Conservation (phyloP, 1,140 invertebrate species). For the Cydia fagiglandana region DNA sequence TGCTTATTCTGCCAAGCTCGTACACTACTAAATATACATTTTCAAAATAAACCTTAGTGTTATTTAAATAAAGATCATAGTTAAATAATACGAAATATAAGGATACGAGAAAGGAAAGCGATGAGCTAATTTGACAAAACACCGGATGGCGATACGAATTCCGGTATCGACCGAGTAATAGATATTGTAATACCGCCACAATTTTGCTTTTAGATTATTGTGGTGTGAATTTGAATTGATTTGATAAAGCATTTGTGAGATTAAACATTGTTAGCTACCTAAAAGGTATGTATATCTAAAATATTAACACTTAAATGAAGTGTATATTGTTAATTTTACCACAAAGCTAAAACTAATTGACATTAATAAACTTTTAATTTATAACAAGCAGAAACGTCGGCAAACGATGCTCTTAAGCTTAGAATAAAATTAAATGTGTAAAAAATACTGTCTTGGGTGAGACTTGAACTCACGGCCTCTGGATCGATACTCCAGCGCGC, state of each 20-base stretch:
- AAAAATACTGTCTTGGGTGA: too few relatives aligned
- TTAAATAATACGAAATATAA: background rate
- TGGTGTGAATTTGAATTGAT: background rate
- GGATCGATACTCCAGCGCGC: too few relatives aligned
- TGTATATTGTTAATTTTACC: too few relatives aligned
- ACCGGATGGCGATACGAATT: conserved; percentile 16
- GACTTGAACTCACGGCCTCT: too few relatives aligned
- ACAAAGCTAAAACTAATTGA: too few relatives aligned
- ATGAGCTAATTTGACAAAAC: conserved; percentile 1
- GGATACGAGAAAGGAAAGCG: background rate
- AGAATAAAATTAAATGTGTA: too few relatives aligned
- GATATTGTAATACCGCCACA: background rate
- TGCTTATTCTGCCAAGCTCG: background rate
- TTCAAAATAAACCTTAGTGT: background rate
- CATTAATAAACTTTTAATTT: too few relatives aligned
- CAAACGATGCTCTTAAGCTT: too few relatives aligned
- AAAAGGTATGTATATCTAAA: too few relatives aligned
- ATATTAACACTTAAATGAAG: too few relatives aligned
- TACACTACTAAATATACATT: background rate
- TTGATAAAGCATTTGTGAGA: background rate
- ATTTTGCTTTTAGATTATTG: conserved; percentile 2
- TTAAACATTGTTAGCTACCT: background rate
- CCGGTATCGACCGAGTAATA: conserved; percentile 23
- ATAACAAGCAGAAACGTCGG: too few relatives aligned
- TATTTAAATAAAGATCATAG: background rate